Percentiles rank a stretch among this genome's conserved stretches.
Conservation (phyloP, 2,797 vertebrate genomes). For the Enteromius thamalakanensis region DNA sequence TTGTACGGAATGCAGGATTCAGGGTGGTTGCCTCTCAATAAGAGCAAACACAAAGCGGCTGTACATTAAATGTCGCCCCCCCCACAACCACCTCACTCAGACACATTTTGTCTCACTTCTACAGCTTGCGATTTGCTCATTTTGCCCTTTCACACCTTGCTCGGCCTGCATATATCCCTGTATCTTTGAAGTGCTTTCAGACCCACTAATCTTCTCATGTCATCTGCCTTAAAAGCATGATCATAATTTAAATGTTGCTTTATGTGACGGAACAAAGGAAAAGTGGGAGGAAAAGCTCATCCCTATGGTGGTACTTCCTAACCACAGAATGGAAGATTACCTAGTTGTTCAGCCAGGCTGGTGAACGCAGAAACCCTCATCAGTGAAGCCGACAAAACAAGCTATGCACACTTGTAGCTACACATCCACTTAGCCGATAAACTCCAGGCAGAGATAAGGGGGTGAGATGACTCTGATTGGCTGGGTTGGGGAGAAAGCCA, state of each 20-base stretch:
- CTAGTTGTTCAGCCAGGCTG: background rate
- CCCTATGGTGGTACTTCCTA: constrained; percentile 51
- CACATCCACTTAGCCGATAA: constrained; percentile 37
- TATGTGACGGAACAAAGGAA: constrained; percentile 18
- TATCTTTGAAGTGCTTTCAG: constrained; percentile 48
- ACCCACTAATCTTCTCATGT: constrained; percentile 40
- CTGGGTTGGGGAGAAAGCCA: constrained; percentile 23
- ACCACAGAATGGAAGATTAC: constrained; percentile 34
- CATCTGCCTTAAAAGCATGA: constrained; percentile 33
- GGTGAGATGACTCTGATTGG: constrained; percentile 27
- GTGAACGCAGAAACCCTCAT: constrained; percentile 32
- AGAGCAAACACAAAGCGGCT: constrained; percentile 60
- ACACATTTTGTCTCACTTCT: background rate
- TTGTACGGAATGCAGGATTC: constrained; percentile 63
- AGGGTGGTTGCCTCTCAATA: constrained; percentile 62
- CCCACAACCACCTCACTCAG: constrained; percentile 27
- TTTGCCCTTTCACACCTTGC: constrained; percentile 22
- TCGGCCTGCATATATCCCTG: background rate
- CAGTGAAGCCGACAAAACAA: constrained; percentile 40
- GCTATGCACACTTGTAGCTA: constrained; percentile 33
- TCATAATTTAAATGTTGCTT: constrained; percentile 35
- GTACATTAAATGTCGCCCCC: constrained; percentile 35
- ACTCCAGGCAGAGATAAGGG: constrained; percentile 13
- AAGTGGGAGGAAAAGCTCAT: constrained; percentile 14
- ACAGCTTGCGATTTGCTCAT: background rate